A percentile compares a stretch with the other conserved stretches of the same genome.
phyloP scores from a whole-genome alignment of 2,113 vertebrate genomes.

The Hymenochirus boettgeri region DNA sequence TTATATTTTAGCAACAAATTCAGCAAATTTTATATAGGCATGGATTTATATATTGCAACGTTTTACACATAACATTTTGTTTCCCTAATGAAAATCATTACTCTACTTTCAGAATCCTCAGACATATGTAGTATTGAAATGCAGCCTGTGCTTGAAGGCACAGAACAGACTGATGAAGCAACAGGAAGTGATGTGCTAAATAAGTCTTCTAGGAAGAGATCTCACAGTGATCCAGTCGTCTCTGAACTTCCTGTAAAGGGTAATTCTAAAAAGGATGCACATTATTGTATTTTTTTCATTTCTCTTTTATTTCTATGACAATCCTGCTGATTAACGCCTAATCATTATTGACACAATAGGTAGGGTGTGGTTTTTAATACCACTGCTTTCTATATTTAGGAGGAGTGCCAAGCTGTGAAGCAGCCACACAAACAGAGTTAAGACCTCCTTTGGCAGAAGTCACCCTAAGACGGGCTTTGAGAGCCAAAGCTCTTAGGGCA shows the following conservation, averaged over 20 bases:
- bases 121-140: constrained; percentile 45
- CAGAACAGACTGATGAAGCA: constrained; percentile 1
- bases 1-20: too few species aligned
- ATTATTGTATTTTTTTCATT: too few species aligned
- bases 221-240: constrained; percentile 69
- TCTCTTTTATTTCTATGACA: too few species aligned
- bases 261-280: too few species aligned
- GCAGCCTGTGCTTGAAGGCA: constrained; percentile 17
- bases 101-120: constrained; percentile 40
- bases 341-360: too few species aligned
- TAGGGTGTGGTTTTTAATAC: too few species aligned
- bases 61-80: neutral
- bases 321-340: too few species aligned
- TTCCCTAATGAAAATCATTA: neutral
- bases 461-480: constrained; percentile 51
- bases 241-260: constrained; percentile 60
- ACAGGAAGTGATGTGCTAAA: neutral
- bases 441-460: constrained; percentile 49
- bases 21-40: too few species aligned
- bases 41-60: too few species aligned
- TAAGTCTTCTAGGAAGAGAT: constrained; percentile 48
- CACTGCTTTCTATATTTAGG: constrained; percentile 21
- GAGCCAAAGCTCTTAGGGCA: constrained; percentile 43
- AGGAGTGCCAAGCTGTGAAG: constrained; percentile 59
- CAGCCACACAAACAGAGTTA: constrained; percentile 60